A percentile compares a stretch with the other conserved stretches of the same genome.
phyloP scores from a whole-genome alignment of 2,888 invertebrate genomes.

The Crematogaster levior region DNA sequence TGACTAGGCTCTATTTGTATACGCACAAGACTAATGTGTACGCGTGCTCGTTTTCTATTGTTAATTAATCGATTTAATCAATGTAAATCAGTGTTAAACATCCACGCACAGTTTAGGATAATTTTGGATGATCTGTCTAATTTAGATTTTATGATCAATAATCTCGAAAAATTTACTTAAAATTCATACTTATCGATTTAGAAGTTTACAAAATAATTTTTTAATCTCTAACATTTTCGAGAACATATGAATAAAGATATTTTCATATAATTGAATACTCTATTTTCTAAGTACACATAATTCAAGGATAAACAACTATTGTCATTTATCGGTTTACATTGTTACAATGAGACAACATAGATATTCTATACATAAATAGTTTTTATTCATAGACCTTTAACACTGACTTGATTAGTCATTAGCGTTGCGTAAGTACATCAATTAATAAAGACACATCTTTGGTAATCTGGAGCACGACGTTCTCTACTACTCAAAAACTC shows the following conservation, averaged over 20 bases:
- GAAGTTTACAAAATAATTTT: background rate
- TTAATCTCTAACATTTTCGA: background rate
- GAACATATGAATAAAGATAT: background rate
- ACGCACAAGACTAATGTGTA: constrained; percentile 67
- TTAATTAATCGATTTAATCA: constrained; percentile 74
- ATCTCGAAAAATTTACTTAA: background rate
- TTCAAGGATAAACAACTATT: background rate
- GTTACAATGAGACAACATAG: background rate
- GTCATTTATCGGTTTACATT: background rate
- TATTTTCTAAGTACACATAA: background rate
- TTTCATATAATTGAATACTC: background rate
- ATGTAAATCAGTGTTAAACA: constrained; percentile 38
- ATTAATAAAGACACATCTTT: constrained; percentile 84
- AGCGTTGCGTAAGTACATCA: constrained; percentile 82
- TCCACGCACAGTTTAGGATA: background rate
- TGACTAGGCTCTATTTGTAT: constrained; percentile 81
- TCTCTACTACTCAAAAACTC: constrained; percentile 41
- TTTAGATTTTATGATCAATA: background rate
- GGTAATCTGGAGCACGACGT: constrained; percentile 78
- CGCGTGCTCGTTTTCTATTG: constrained; percentile 70
- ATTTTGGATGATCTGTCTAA: background rate
- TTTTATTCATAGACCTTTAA: constrained; percentile 17
- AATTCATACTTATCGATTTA: background rate
- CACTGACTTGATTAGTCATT: constrained; percentile 71
- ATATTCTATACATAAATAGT: constrained; percentile 3